Base-by-base conservation (phyloP, 2,113 vertebrate species). In the Psephotus haematonotus region DNA sequence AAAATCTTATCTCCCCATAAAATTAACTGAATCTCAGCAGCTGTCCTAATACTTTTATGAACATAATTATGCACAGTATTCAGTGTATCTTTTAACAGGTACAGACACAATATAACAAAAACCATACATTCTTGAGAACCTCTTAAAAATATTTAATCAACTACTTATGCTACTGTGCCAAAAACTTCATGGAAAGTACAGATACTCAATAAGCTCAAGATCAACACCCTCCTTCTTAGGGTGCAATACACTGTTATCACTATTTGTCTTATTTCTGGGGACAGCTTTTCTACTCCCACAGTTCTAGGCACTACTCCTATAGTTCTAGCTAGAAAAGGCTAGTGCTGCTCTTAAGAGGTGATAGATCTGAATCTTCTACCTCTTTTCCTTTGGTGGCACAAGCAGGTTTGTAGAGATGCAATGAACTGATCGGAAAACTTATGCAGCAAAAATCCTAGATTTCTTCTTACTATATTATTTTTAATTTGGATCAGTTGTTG, bases 21-120 rank as follows among this genome's bases (percentile, higher is more conserved):
- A 92, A 92, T 68, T 55, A 88, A 92, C 33, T 86, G 50, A 94
- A 84, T 91, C 22, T 75, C 72, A 86, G 41, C 81, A 86, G 57
- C 65, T 92, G 28, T 50, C 69, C 80, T 62, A 57, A 71, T 50
- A 52, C 53, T 83, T 2, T 69, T 83, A 86, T 17, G 33, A 86
- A 67, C 14, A 41, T 31, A 83, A 78, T 86, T 75, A 83, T 78
- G 57, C 65, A 81, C 24, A 64, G 17, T 29, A 90, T 82, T 83
- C 86, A 71, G 24, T 52, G 35, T 49, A 76, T 65, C 13, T 88
- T 88, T 92, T 84, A 92, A 86, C 23, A 88, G 69, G 20, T 17
- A 59, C 35, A 67, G 60, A 80, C 28, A 76, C 13, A 88, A 50
- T 76, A 63, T 55, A 86, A 65, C 5, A 95, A 86, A 90, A 71